Evolutionary conservation across 2,888 invertebrate genomes (phyloP), one percentile per base, ranked within the genome.

Genomic region (Diabrotica balteata): DNA sequence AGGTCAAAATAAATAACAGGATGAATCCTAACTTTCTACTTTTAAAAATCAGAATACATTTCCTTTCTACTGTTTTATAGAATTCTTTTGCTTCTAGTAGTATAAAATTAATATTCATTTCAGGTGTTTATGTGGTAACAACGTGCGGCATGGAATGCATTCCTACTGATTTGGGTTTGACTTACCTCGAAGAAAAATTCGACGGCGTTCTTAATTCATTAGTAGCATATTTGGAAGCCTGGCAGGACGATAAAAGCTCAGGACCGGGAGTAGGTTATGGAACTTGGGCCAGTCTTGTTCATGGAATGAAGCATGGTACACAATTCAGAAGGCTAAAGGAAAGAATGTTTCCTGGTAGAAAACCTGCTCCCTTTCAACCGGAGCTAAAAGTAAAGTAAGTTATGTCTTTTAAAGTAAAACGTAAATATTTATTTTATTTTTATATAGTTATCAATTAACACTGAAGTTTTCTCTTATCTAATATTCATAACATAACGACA

Each of bases 141-240:
- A 92, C 97, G 1, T 97, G 97, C 84, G 98, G 98, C 44, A 93
- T 95, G 82, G 98, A 98, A 84, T 93, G 94, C 78, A 91, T 98
- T 73, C 97, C 97, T 11, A 88, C 90, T 55, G 98, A 98, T 80
- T 84, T 97, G 84, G 97, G 98, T 0, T 85, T 93, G 0, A 83
- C 92, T n/a, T 95, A 88, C 82, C 85, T 94, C 50, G 89, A 93
- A 78, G 86, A 93, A 73, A 88, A 94, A 77, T 96, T 96, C 79
- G 87, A 87, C 71, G 95, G 93, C 85, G 89, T 90, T 11, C 80
- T 96, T 7, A 95, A 96, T 84, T 91, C 92, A 0, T 89, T 93
- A 58, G 92, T 93, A 81, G 89, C 90, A 0, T 96, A 91, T 80
- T 74, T 95, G 58, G 73, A 72, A 59, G 62, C 62, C 0, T 83